Conservation (phyloP, 2,888 invertebrate species). For the Altica lythri region DNA sequence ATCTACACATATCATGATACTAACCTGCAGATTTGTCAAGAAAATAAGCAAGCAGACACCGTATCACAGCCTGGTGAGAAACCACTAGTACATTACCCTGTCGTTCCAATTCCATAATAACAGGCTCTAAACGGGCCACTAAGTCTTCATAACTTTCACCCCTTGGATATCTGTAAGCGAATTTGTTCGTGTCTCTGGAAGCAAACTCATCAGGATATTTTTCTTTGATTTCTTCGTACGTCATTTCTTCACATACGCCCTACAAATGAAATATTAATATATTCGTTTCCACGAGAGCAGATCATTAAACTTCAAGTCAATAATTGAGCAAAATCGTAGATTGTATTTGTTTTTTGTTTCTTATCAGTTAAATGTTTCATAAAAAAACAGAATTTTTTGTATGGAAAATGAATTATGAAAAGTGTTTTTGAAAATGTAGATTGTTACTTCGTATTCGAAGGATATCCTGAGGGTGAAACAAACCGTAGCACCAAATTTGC, state of each 20-base stretch:
- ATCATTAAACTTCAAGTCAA: too few species aligned
- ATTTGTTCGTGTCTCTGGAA: conserved; percentile 95
- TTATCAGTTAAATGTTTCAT: too few species aligned
- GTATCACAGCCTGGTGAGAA: conserved; percentile 94
- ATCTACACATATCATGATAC: too few species aligned
- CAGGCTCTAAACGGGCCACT: conserved; percentile 95
- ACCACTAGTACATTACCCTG: conserved; percentile 96
- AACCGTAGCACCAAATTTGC: too few species aligned
- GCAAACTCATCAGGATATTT: conserved; percentile 96
- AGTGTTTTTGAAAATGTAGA: too few species aligned
- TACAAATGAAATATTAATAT: conserved; percentile 58
- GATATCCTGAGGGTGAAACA: too few species aligned
- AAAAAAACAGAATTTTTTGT: too few species aligned
- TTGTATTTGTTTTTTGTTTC: too few species aligned
- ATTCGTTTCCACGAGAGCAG: too few species aligned
- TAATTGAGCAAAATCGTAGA: too few species aligned
- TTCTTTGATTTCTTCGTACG: conserved; percentile 93
- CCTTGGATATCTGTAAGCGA: conserved; percentile 88
- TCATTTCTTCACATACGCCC: conserved; percentile 99
- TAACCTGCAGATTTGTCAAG: conserved; percentile 91
- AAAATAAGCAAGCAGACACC: conserved; percentile 97
- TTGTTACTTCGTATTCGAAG: too few species aligned
- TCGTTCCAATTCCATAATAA: conserved; percentile 98
- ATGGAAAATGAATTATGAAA: too few species aligned
- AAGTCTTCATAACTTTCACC: conserved; percentile 98